Percentiles rank a stretch among this genome's conserved stretches.
phyloP scores from a whole-genome alignment of 2,113 vertebrate genomes.

The Pluvialis apricaria region DNA sequence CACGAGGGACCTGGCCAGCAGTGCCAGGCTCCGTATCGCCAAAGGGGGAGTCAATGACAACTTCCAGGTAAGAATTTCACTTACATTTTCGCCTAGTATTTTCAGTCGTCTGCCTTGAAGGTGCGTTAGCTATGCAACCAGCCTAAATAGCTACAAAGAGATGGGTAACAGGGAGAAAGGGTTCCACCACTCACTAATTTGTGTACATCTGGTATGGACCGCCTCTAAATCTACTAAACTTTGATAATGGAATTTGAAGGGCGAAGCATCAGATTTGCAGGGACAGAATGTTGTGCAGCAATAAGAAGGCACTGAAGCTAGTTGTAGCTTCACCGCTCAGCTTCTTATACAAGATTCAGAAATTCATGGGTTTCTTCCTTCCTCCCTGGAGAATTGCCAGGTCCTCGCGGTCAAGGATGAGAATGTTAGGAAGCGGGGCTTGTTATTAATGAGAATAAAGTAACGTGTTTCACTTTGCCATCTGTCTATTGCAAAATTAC shows the following conservation, averaged over 20 bases:
- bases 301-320: not conserved
- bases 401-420: not conserved
- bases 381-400: not conserved
- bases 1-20: constrained; percentile 80
- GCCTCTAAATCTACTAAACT: not conserved
- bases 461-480: not conserved
- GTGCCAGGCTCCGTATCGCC: constrained; percentile 83
- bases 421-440: not conserved
- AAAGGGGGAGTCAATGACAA: constrained; percentile 88
- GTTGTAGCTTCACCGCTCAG: not conserved
- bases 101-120: not conserved
- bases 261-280: not conserved
- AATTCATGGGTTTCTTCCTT: not conserved
- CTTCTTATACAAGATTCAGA: not conserved
- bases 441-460: not conserved
- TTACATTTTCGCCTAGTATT: not conserved
- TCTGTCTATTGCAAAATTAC: not conserved
- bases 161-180: not conserved
- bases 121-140: not conserved
- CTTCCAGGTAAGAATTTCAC: constrained; percentile 84
- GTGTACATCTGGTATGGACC: not conserved
- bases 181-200: not conserved
- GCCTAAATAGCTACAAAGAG: not conserved
- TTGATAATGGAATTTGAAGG: not conserved
- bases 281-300: not conserved